Conservation (phyloP, 2,888 invertebrate genomes). For the Yponomeuta cagnagella region DNA sequence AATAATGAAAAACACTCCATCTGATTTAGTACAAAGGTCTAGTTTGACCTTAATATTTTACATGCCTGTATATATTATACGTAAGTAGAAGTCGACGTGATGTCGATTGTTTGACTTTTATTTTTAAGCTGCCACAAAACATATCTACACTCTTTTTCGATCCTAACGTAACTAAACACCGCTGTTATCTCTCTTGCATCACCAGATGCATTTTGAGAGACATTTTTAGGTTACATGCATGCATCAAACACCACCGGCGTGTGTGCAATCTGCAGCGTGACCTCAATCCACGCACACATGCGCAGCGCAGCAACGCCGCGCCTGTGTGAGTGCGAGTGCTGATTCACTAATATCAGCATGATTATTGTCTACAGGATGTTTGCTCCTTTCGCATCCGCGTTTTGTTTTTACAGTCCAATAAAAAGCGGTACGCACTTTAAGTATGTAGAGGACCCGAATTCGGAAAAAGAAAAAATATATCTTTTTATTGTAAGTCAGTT, state of each 20-base stretch:
- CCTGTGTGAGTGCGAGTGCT: constrained; percentile 32
- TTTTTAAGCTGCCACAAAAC: not conserved
- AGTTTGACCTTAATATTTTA: too few relatives aligned
- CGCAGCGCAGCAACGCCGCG: constrained; percentile 24
- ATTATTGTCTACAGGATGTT: constrained; percentile 42
- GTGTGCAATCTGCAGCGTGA: constrained; percentile 54
- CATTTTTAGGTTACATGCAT: not conserved
- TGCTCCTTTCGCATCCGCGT: constrained; percentile 12
- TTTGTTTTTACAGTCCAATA: not conserved
- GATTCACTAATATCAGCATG: constrained; percentile 40
- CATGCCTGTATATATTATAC: too few relatives aligned
- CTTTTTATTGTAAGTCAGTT: too few relatives aligned
- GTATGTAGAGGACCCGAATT: not conserved
- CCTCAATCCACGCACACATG: constrained; percentile 58
- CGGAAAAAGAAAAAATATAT: too few relatives aligned
- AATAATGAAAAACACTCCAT: too few relatives aligned
- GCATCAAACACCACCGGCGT: constrained; percentile 26
- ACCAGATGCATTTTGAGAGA: constrained; percentile 23
- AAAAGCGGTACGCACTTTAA: not conserved
- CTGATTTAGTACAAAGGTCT: too few relatives aligned
- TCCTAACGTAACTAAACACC: not conserved
- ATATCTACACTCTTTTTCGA: not conserved
- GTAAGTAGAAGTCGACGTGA: too few relatives aligned
- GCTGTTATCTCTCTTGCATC: constrained; percentile 38
- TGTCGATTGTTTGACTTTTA: not conserved